These are phyloP conservation scores for Catagonus wagneri DNA, from an alignment of 2,113 vertebrate species.

Conservation along the genomic window DNA sequence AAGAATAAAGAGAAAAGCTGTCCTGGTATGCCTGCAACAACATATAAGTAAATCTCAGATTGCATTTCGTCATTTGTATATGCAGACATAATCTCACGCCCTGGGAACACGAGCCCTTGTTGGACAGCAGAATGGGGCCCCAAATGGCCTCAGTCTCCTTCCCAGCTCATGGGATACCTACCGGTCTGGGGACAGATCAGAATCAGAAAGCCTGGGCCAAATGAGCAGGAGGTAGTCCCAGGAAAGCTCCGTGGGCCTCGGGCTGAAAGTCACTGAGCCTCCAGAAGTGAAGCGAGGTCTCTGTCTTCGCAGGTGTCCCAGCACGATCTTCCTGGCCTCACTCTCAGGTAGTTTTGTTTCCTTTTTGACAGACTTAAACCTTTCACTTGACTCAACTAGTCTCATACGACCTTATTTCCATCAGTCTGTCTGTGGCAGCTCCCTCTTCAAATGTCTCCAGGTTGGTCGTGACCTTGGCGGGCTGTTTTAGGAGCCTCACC, in stretches of 20 bases:
- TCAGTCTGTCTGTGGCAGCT: neutral
- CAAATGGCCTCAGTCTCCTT: neutral
- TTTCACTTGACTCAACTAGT: neutral
- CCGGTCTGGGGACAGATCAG: neutral
- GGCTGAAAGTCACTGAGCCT: neutral
- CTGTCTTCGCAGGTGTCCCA: neutral
- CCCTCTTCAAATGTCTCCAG: neutral
- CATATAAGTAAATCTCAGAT: neutral
- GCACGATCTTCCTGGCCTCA: neutral
- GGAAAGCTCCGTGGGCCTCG: neutral
- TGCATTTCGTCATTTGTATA: neutral
- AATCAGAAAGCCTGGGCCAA: conserved; percentile 11
- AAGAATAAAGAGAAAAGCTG: neutral
- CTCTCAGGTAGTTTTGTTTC: neutral
- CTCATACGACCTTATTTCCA: neutral
- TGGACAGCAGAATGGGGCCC: neutral
- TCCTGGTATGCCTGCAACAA: neutral
- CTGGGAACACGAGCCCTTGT: neutral
- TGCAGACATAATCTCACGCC: neutral
- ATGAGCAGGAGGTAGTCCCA: neutral
- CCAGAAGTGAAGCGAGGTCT: neutral
- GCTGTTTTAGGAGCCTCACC: neutral
- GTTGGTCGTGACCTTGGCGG: neutral
- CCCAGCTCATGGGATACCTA: neutral
- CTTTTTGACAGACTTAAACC: neutral